Base-by-base conservation (phyloP, 2,113 vertebrate species). In the Leucopsar rothschildi region DNA sequence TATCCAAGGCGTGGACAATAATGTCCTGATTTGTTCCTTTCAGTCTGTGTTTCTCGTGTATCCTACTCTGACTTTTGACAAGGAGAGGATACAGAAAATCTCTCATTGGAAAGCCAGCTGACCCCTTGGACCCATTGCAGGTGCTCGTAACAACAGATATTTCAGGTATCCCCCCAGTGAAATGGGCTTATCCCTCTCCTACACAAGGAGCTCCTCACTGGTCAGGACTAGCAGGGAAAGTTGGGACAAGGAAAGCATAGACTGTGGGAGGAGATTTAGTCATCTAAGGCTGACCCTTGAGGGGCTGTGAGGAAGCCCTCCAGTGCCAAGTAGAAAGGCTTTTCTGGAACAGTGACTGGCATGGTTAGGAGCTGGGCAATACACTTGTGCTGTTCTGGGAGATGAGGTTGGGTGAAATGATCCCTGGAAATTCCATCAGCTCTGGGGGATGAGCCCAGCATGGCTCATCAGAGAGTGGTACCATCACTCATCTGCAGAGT, bases 371-470 rank as follows among this genome's bases (percentile, higher is more conserved):
- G 10, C 18, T 6, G 10, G 57, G 21, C 19, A 57, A 69, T 19
- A 50, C 1, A 2, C 45, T 73, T n/a, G 10, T 37, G 22, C 44
- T 44, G 16, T 27, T 88, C 39, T 61, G 59, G 50, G 49, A 81
- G 40, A 76, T 56, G 52, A 69, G 19, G 4, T 4, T 72, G 17
- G 12, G 15, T 50, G n/a, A 83, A 92, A 20, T 5, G n/a, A 61
- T 35, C n/a, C 57, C 28, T 33, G 35, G 21, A 63, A 33, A 33
- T 18, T 33, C 12, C 47, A 35, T 20, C 0, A 0, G 16, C n/a
- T 79, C 23, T 37, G 29, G 4, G 11, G 23, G 9, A 80, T 21
- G 13, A 80, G 25, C 10, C 37, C 47, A 59, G 19, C 5, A 6
- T 65, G 29, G 20, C 47, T 90, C 25, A 5, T 20, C 0, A 3